Evolutionary conservation across 1,140 invertebrate species (phyloP).

Genomic region (Drosophila ohnishii): DNA sequence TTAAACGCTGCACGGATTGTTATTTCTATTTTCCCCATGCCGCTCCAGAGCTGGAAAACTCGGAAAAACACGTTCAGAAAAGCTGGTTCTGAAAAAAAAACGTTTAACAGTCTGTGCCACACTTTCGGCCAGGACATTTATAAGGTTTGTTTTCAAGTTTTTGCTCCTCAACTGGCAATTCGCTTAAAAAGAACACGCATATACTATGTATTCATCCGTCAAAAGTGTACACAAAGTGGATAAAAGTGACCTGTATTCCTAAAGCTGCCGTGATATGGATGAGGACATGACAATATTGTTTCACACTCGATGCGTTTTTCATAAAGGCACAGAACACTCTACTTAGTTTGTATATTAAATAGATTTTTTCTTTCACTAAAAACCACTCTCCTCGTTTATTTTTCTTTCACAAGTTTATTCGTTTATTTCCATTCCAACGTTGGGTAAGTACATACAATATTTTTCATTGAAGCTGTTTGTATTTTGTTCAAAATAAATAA

Average conservation of each 20-base stretch:
- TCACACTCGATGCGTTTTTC: neutral
- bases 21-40: constrained; percentile 47
- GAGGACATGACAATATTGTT: neutral
- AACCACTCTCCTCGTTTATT: neutral
- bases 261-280: constrained; percentile 3
- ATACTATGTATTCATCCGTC: constrained; percentile 26
- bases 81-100: constrained; percentile 43
- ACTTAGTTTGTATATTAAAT: neutral
- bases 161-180: constrained; percentile 48
- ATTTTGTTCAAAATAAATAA: constrained; percentile 37
- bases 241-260: neutral
- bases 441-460: constrained; percentile 32
- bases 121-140: constrained; percentile 69
- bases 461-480: constrained; percentile 27
- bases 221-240: constrained; percentile 12
- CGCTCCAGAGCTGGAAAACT: constrained; percentile 25
- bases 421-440: constrained; percentile 36
- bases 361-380: no score
- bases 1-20: constrained; percentile 76
- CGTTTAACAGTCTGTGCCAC: constrained; percentile 72
- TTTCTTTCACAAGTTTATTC: constrained; percentile 12
- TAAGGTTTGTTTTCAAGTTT: constrained; percentile 73
- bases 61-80: constrained; percentile 36
- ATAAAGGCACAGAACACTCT: neutral
- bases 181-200: constrained; percentile 31